Base-by-base conservation (phyloP, 2,113 vertebrate genomes). In the Ailuropoda melanoleuca region DNA sequence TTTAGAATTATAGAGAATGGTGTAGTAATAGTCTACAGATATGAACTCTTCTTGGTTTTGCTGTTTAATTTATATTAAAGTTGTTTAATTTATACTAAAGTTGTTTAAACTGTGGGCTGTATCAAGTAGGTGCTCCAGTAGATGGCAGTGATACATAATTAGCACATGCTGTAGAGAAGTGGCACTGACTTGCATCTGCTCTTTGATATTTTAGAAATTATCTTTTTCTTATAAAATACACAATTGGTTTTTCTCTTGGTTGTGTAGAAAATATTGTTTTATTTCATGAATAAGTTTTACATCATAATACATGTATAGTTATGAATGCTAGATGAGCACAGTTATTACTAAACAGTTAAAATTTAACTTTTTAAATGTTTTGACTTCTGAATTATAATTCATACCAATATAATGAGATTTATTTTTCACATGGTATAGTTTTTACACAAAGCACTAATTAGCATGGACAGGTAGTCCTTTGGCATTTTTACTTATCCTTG, bases 131-230 rank as follows among this genome's bases (percentile, higher is more conserved):
- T 31, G 13, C 72, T 93, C 97, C 98, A n/a, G 96, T 78, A 98
- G 98, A 53, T 89, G 98, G 96, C 98, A 95, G 97, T 72, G 82
- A 72, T 18, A 4, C 39, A 91, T 26, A n/a, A 3, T 62, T 66
- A 39, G 19, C 17, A 10, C 4, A 17, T 43, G n/a, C 19, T 50
- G 2, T 46, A 14, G 48, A 10, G 10, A 81, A 6, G 0, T 11
- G 23, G 43, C 18, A 3, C 2, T 26, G 60, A 72, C 31, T 23
- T 31, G 21, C 39, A 11, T 31, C 43, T 2, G 1, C 90, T 24
- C 56, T n/a, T 89, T 55, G 77, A n/a, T 55, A 19, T 37, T 37
- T 93, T n/a, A 43, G 50, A 53, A 1, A 1, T 53, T 13, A 39
- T 68, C 34, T 26, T 0, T 29, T 85, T 84, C 48, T 29, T 24